These are phyloP conservation scores for Tyria jacobaeae DNA, from an alignment of 2,888 invertebrate genomes.

Conservation along the genomic window DNA sequence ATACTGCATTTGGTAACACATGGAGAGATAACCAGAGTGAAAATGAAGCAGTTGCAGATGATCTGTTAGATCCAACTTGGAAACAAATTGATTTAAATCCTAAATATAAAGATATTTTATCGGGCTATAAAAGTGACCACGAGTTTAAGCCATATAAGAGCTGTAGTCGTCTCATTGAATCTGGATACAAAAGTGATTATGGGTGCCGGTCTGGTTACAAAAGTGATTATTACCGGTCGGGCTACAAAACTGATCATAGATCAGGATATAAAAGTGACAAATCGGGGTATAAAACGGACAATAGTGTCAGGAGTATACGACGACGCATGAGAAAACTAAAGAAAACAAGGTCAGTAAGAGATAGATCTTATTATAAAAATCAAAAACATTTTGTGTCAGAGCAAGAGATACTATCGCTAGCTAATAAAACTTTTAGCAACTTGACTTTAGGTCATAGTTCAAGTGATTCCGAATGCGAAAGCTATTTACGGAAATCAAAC, in stretches of 20 bases:
- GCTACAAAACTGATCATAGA: slow-evolving; percentile 88
- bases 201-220: slow-evolving; percentile 84
- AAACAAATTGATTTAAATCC: slow-evolving; percentile 88
- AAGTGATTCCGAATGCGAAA: slow-evolving; percentile 83
- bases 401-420: slow-evolving; percentile 86
- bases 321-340: slow-evolving; percentile 82
- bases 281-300: slow-evolving; percentile 87
- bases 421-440: slow-evolving; percentile 83
- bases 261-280: slow-evolving; percentile 88
- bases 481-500: slow-evolving; percentile 73
- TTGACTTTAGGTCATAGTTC: slow-evolving; percentile 87
- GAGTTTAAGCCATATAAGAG: slow-evolving; percentile 84
- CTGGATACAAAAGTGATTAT: slow-evolving; percentile 88
- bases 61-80: slow-evolving; percentile 88
- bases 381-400: slow-evolving; percentile 86
- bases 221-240: slow-evolving; percentile 83
- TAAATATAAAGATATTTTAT: slow-evolving; percentile 87
- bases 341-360: slow-evolving; percentile 82
- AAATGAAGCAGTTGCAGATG: slow-evolving; percentile 84
- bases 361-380: slow-evolving; percentile 83
- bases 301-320: slow-evolving; percentile 82
- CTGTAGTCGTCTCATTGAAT: slow-evolving; percentile 83
- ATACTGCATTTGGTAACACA: slow-evolving; percentile 72
- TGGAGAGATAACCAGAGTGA: slow-evolving; percentile 84
- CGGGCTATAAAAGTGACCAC: slow-evolving; percentile 88